phyloP scores from a whole-genome alignment of 2,888 invertebrate species.

The Rhagonycha fulva region DNA sequence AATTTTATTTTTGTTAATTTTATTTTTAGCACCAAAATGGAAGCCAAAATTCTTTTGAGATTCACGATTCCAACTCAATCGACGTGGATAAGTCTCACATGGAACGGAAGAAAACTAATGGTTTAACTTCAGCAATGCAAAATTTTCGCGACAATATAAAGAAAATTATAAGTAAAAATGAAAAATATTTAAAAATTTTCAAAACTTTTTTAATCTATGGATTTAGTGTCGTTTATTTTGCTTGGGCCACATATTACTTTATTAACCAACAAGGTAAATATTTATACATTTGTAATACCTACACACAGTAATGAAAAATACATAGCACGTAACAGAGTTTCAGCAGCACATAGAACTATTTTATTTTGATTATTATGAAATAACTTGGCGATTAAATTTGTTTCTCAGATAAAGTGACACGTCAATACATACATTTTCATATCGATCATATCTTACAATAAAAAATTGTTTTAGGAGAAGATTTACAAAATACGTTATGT shows the following conservation, averaged over 20 bases:
- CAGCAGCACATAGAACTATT: too few relatives aligned
- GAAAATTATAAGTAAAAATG: neutral
- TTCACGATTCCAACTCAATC: neutral
- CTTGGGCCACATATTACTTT: constrained; percentile 40
- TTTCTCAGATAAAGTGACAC: too few relatives aligned
- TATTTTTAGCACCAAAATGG: neutral
- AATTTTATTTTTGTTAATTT: too few relatives aligned
- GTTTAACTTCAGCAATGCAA: neutral
- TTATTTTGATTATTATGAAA: too few relatives aligned
- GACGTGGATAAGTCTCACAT: neutral
- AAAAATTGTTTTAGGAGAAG: constrained; percentile 24
- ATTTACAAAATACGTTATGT: constrained; percentile 55
- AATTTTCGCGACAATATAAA: neutral
- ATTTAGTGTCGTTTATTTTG: constrained; percentile 38
- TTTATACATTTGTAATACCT: neutral
- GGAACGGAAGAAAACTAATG: too few relatives aligned
- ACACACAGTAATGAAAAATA: too few relatives aligned
- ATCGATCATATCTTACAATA: too few relatives aligned
- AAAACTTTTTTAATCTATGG: constrained; percentile 18
- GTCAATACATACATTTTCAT: too few relatives aligned
- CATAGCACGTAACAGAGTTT: too few relatives aligned
- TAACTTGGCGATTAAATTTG: too few relatives aligned
- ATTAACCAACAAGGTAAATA: neutral
- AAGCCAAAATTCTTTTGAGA: neutral
- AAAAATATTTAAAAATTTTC: neutral